Conservation (phyloP, 2,797 vertebrate genomes). For the Orientallactaga sibirica region DNA sequence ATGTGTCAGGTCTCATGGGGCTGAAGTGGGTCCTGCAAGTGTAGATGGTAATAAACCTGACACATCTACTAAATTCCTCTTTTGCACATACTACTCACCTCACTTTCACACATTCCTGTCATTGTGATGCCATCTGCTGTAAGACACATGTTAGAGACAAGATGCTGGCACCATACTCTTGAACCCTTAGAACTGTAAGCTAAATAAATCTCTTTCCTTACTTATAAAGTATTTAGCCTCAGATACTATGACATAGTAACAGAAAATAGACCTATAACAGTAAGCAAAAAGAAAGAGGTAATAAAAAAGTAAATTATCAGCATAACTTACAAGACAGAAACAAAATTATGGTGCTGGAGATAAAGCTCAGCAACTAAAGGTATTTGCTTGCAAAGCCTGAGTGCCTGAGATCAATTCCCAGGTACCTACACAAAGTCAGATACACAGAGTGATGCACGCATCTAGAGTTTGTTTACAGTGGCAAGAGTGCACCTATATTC, state of each 20-base stretch:
- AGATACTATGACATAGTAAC: not conserved
- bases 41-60: not conserved
- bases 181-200: too few relatives aligned
- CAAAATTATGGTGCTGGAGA: too few relatives aligned
- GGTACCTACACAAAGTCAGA: too few relatives aligned
- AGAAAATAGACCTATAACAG: not conserved
- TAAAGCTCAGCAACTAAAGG: too few relatives aligned
- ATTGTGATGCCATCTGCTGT: not conserved
- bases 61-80: not conserved
- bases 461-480: too few relatives aligned
- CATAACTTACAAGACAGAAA: not conserved
- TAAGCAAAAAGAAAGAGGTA: constrained; percentile 24
- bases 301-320: constrained; percentile 6
- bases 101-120: not conserved
- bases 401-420: too few relatives aligned
- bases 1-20: not conserved
- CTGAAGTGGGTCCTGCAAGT: not conserved
- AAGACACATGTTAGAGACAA: not conserved
- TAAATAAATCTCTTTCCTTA: too few relatives aligned
- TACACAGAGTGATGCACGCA: too few relatives aligned
- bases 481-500: too few relatives aligned
- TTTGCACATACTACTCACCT: not conserved
- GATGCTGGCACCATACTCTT: not conserved
- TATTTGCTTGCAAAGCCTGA: too few relatives aligned
- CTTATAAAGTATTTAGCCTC: too few relatives aligned